A percentile compares a stretch with the other conserved stretches of the same genome.
phyloP scores from a whole-genome alignment of 1,140 invertebrate genomes.

The Hyles euphorbiae region DNA sequence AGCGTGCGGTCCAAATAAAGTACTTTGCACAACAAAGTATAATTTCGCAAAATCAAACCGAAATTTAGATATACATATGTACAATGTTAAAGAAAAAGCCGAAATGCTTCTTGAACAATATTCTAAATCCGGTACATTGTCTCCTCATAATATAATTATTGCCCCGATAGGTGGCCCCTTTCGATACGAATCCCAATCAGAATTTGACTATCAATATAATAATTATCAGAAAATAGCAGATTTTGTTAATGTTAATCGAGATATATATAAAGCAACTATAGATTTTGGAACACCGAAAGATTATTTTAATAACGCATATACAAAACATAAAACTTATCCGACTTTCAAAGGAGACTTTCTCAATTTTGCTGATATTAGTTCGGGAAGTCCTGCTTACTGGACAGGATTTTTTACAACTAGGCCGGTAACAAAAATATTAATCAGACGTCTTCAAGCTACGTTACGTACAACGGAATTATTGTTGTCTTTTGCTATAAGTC shows the following conservation, averaged over 20 bases:
- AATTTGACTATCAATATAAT: conserved; percentile 91
- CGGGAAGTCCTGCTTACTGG: conserved; percentile 90
- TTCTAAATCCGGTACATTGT: conserved; percentile 86
- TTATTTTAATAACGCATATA: conserved; percentile 84
- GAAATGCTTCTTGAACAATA: conserved; percentile 88
- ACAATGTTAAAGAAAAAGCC: conserved; percentile 86
- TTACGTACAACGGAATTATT: conserved; percentile 89
- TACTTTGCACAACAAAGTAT: conserved; percentile 41
- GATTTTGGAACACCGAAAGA: conserved; percentile 89
- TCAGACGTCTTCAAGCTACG: conserved; percentile 85
- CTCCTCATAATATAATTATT: conserved; percentile 87
- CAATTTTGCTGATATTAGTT: conserved; percentile 90
- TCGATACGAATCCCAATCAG: conserved; percentile 83
- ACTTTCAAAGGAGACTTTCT: conserved; percentile 91
- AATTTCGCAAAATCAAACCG: conserved; percentile 57
- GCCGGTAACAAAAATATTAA: conserved; percentile 89
- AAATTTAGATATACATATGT: conserved; percentile 81
- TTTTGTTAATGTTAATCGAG: conserved; percentile 83
- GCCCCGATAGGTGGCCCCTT: conserved; percentile 90
- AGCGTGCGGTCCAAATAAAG: conserved; percentile 47
- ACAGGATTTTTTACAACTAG: conserved; percentile 92
- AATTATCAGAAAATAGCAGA: conserved; percentile 88
- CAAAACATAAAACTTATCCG: conserved; percentile 77
- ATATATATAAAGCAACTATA: conserved; percentile 83
- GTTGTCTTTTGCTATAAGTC: conserved; percentile 83